Conservation (phyloP, 2,888 invertebrate species). For the Erannis defoliaria region DNA sequence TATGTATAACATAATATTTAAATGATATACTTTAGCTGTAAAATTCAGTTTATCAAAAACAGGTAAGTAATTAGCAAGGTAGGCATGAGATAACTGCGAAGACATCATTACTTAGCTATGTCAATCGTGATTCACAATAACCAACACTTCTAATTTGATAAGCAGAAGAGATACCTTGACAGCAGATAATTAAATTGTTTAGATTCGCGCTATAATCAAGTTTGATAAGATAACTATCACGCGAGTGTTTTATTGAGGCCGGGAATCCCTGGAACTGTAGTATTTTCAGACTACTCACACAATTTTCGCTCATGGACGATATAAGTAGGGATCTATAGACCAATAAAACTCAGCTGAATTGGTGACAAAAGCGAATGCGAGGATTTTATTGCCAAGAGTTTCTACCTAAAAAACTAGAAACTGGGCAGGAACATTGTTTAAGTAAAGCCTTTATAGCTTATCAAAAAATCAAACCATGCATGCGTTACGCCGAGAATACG, state of each 20-base stretch:
- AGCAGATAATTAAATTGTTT: not conserved
- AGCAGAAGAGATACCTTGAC: slow-evolving; percentile 2
- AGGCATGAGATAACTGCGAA: slow-evolving; percentile 1
- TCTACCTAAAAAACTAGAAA: no score
- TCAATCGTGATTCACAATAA: slow-evolving; percentile 8
- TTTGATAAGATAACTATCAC: slow-evolving; percentile 7
- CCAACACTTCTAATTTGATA: slow-evolving; percentile 9
- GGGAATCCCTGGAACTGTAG: slow-evolving; percentile 4
- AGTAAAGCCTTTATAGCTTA: no score
- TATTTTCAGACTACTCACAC: no score
- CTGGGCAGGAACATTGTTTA: no score
- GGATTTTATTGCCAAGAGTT: no score
- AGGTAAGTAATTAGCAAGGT: not conserved
- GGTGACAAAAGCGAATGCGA: no score
- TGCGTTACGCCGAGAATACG: slow-evolving; percentile 12
- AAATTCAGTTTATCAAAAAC: not conserved
- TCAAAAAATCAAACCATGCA: no score
- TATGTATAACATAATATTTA: no score
- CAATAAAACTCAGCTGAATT: not conserved
- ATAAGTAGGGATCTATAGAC: slow-evolving; percentile 9
- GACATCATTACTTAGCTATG: not conserved
- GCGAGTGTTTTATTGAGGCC: not conserved
- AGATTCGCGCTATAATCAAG: not conserved
- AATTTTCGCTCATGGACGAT: not conserved
- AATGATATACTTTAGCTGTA: no score